Evolutionary conservation across 2,113 vertebrate genomes (phyloP), one percentile per base, ranked within the genome.

Genomic region (Bos taurus): DNA sequence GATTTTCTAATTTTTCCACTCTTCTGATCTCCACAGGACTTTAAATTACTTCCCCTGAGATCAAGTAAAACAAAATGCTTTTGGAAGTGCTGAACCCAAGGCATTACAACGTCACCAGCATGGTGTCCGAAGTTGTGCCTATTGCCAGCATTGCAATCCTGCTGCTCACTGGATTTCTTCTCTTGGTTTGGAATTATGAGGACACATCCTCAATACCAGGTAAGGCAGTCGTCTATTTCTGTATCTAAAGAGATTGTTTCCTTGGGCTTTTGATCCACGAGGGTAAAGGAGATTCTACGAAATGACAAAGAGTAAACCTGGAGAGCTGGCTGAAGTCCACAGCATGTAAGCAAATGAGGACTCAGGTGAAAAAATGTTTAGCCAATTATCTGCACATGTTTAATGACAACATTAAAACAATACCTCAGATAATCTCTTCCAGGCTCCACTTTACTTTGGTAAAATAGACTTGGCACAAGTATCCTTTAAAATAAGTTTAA

Each of bases 201-300:
- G 98, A 98, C 43, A 98, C 96, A 4, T 98, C 99, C 14, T 98
- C 98, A 7, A 98, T 99, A 95, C 99, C 99, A 98, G 99, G 99
- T 99, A 98, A 99, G 95, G 87, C 8, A 7, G 10, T 59, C 28
- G 23, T 56, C 80, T 77, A 23, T 40, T 74, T 91, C 46, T 62
- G 1, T 43, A 10, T 33, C 60, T 84, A 59, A 94, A 30, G 8
- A 91, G 64, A 67, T 30, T 21, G 43, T 60, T 97, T 91, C 9
- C 48, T 25, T 83, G 46, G 48, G 62, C 21, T 77, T 91, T 62
- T n/a, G 19, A 36, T 82, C 15, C 26, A 54, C 0, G 15, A 77
- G 33, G 11, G 30, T 36, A 89, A 95, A 54, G 89, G 93, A 87
- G 84, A 43, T 56, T 90, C 84, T 83, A 23, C 33, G 48, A 57